Conservation (phyloP, 2,113 vertebrate species). For the Dasyornis broadbenti region DNA sequence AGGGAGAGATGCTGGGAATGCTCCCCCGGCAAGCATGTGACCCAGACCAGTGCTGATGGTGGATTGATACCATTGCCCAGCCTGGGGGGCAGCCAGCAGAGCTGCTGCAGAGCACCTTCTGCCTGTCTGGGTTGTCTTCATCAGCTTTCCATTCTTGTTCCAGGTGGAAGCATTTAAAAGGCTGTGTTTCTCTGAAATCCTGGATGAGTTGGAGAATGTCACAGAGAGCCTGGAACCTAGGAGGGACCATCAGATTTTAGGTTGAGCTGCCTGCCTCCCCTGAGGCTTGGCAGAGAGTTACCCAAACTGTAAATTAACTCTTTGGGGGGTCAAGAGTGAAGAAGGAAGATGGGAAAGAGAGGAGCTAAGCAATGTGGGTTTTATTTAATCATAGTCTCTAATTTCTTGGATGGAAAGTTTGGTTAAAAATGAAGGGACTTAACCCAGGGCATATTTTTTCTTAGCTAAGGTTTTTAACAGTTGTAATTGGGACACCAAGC, state of each 20-base stretch:
- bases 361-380: background rate
- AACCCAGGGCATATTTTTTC: background rate
- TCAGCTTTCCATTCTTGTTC: background rate
- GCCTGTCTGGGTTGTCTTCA: background rate
- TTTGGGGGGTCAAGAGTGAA: background rate
- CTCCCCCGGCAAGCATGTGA: background rate
- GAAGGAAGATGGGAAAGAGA: background rate
- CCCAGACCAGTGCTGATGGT: background rate
- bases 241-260: background rate
- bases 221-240: conserved; percentile 72
- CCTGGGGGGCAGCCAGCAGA: background rate
- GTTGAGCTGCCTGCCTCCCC: background rate
- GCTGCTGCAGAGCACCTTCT: background rate
- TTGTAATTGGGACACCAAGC: background rate
- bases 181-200: conserved; percentile 80
- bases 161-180: conserved; percentile 83
- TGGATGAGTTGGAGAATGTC: conserved; percentile 79
- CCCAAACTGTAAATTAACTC: background rate
- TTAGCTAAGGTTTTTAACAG: background rate
- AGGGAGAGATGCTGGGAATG: background rate
- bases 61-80: background rate
- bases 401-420: background rate
- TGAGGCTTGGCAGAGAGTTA: background rate
- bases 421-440: background rate
- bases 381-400: background rate